phyloP scores from a whole-genome alignment of 2,888 invertebrate species.

The Antheraea yamamai region DNA sequence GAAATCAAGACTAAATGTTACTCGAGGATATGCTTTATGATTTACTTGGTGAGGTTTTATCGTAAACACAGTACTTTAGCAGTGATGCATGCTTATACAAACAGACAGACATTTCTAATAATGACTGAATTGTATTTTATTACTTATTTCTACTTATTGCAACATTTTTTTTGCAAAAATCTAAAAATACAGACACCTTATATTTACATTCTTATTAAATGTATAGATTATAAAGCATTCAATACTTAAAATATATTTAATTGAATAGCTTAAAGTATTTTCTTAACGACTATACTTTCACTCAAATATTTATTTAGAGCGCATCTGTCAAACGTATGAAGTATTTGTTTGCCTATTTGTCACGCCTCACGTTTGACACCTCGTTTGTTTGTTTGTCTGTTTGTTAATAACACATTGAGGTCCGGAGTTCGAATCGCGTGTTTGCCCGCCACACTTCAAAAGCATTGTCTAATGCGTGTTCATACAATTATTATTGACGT shows the following conservation, averaged over 20 bases:
- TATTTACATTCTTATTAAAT: too few relatives aligned
- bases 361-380: conserved; percentile 30
- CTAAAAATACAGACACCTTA: too few relatives aligned
- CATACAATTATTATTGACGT: conserved; percentile 14
- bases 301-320: conserved; percentile 29
- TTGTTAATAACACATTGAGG: conserved; percentile 6
- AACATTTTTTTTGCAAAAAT: too few relatives aligned
- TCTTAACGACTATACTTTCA: conserved; percentile 26
- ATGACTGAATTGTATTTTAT: too few relatives aligned
- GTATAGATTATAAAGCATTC: too few relatives aligned
- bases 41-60: too few relatives aligned
- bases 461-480: conserved; percentile 10
- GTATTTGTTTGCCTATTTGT: conserved; percentile 27
- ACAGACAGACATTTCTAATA: too few relatives aligned
- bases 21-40: too few relatives aligned
- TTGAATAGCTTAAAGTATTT: conserved; percentile 6
- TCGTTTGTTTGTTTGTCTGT: conserved; percentile 4
- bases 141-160: too few relatives aligned
- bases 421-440: conserved; percentile 7
- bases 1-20: too few relatives aligned
- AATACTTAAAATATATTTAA: not conserved
- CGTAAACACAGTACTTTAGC: too few relatives aligned
- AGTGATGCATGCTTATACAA: too few relatives aligned
- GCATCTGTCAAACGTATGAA: conserved; percentile 19
- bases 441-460: conserved; percentile 15